Percentiles rank a stretch among this genome's conserved stretches.
Conservation (phyloP, 2,888 invertebrate genomes). For the Ceraclea dissimilis region DNA sequence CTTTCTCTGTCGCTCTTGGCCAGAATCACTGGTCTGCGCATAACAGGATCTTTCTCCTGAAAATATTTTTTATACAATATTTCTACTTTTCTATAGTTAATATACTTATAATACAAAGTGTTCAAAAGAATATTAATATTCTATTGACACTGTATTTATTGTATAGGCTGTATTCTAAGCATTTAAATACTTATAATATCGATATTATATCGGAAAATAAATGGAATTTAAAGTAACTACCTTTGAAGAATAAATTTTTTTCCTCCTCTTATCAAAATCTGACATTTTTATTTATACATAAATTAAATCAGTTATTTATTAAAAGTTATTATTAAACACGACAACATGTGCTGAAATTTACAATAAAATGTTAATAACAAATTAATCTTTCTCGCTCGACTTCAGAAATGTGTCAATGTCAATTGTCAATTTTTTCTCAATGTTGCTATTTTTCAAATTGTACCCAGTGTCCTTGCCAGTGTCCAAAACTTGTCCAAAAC, state of each 20-base stretch:
- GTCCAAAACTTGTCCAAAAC: too few species aligned
- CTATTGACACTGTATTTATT: too few species aligned
- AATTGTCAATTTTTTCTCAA: too few species aligned
- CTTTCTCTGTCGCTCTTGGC: constrained; percentile 41
- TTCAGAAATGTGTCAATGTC: too few species aligned
- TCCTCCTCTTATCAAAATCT: constrained; percentile 40
- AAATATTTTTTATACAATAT: constrained; percentile 3
- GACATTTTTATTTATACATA: constrained; percentile 33
- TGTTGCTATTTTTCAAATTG: too few species aligned
- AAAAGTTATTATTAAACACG: too few species aligned
- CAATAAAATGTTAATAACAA: too few species aligned
- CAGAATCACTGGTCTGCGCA: constrained; percentile 37
- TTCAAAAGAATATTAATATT: too few species aligned
- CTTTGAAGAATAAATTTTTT: constrained; percentile 41
- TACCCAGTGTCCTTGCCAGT: too few species aligned
- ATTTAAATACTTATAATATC: neutral
- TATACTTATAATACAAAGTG: neutral
- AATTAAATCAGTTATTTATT: neutral
- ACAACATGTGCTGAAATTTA: too few species aligned
- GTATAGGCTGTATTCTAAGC: neutral
- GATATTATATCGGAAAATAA: neutral
- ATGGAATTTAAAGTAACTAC: constrained; percentile 27
- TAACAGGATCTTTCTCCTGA: constrained; percentile 35
- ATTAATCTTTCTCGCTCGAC: too few species aligned
- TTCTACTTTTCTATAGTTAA: neutral